Conservation (phyloP, 2,113 vertebrate genomes). For the Salminus brasiliensis region DNA sequence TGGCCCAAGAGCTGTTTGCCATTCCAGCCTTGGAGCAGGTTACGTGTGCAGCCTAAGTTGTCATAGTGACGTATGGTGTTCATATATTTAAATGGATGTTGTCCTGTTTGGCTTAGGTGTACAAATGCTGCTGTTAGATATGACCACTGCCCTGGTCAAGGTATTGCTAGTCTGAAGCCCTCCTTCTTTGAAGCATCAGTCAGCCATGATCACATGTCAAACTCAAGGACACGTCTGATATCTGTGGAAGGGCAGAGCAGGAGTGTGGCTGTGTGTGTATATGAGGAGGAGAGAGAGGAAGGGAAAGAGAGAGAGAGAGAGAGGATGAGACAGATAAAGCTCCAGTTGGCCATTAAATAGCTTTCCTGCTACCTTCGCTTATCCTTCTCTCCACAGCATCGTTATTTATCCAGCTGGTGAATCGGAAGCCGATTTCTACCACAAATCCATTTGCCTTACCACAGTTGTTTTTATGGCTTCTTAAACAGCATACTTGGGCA, state of each 20-base stretch:
- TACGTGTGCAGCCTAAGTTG: too few species aligned
- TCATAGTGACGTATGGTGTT: too few species aligned
- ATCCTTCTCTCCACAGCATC: background rate
- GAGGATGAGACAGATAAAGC: constrained; percentile 23
- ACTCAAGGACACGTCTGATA: constrained; percentile 42
- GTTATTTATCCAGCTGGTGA: constrained; percentile 33
- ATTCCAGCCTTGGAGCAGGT: too few species aligned
- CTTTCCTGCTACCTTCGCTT: background rate
- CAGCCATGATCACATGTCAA: constrained; percentile 25
- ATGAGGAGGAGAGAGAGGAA: background rate
- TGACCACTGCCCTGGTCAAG: background rate
- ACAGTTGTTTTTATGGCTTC: constrained; percentile 25
- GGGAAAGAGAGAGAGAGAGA: background rate
- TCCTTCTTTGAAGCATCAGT: constrained; percentile 18
- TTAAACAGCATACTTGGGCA: background rate
- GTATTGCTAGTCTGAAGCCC: constrained; percentile 7
- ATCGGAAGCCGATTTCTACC: constrained; percentile 30
- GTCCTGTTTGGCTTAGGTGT: background rate
- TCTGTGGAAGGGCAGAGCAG: constrained; percentile 12
- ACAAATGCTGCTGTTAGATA: background rate
- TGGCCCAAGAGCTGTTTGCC: too few species aligned
- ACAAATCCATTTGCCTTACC: constrained; percentile 7
- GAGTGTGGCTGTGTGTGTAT: background rate
- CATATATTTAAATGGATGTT: too few species aligned
- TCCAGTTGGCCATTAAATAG: constrained; percentile 32